Evolutionary conservation across 2,113 vertebrate genomes (phyloP).

Genomic region (Semnornis frantzii): DNA sequence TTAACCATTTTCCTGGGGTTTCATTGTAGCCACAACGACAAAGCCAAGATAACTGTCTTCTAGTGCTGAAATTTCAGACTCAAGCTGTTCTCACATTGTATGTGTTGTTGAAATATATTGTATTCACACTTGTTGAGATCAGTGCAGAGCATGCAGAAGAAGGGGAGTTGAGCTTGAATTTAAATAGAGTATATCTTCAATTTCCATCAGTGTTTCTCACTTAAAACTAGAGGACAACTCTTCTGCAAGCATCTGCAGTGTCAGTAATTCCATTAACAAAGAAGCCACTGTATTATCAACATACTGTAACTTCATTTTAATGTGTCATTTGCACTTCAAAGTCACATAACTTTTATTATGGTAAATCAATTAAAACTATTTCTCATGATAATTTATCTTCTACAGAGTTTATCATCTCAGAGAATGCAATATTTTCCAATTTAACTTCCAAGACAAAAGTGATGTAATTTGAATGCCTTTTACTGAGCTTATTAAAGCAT

Average conservation of each 20-base stretch:
- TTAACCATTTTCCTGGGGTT: neutral
- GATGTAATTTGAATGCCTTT: conserved; percentile 85
- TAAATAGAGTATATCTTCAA: conserved; percentile 65
- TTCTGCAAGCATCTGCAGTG: conserved; percentile 76
- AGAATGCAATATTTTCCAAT: conserved; percentile 85
- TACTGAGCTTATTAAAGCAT: conserved; percentile 85
- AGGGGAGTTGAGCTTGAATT: conserved; percentile 42
- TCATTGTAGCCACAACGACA: neutral
- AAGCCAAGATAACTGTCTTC: neutral
- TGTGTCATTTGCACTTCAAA: conserved; percentile 88
- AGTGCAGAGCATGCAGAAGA: neutral
- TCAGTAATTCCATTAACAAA: conserved; percentile 84
- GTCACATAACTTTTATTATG: conserved; percentile 86
- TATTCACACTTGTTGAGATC: neutral
- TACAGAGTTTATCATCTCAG: conserved; percentile 81
- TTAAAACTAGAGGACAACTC: conserved; percentile 74
- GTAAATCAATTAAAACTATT: conserved; percentile 88
- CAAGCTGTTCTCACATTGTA: neutral
- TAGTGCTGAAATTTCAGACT: neutral
- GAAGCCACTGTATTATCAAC: conserved; percentile 83
- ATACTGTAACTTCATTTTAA: conserved; percentile 84
- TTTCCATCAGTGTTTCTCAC: conserved; percentile 71
- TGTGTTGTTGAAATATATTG: neutral
- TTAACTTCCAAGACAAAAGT: conserved; percentile 85
- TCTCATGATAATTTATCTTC: conserved; percentile 87